These are phyloP conservation scores for Acanthurus lineatus DNA, from an alignment of 2,797 vertebrate species.

Conservation along the genomic window DNA sequence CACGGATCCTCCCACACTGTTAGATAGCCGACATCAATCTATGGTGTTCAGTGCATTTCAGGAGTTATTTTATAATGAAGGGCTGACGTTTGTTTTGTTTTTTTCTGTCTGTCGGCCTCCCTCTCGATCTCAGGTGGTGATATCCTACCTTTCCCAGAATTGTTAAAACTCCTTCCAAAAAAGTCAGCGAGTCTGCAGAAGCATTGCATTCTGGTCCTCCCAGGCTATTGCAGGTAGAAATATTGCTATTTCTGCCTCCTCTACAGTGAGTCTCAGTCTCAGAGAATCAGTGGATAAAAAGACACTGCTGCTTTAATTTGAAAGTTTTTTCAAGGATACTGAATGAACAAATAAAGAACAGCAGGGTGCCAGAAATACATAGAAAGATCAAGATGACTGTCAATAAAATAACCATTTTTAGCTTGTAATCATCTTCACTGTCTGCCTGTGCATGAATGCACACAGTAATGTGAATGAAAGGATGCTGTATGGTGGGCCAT, in stretches of 20 bases:
- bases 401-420: slow-evolving; percentile 28
- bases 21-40: slow-evolving; percentile 70
- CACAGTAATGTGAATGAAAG: not conserved
- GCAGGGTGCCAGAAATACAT: slow-evolving; percentile 29
- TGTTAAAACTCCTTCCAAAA: slow-evolving; percentile 24
- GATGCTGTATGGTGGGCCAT: not conserved
- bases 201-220: slow-evolving; percentile 20
- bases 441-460: slow-evolving; percentile 13
- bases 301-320: slow-evolving; percentile 15
- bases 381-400: slow-evolving; percentile 35
- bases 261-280: slow-evolving; percentile 4
- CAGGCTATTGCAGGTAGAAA: not conserved
- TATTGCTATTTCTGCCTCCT: slow-evolving; percentile 4
- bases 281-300: not conserved
- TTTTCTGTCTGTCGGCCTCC: slow-evolving; percentile 40
- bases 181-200: slow-evolving; percentile 32
- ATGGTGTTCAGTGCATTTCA: slow-evolving; percentile 63
- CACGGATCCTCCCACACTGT: slow-evolving; percentile 71
- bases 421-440: slow-evolving; percentile 24
- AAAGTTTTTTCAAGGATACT: slow-evolving; percentile 32
- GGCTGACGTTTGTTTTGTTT: slow-evolving; percentile 64
- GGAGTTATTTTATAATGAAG: slow-evolving; percentile 70
- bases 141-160: slow-evolving; percentile 42
- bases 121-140: slow-evolving; percentile 39
- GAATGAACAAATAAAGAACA: slow-evolving; percentile 47